These are phyloP conservation scores for Platygyra sinensis DNA, from an alignment of 64 coral and sea anemone species.

Conservation along the genomic window DNA sequence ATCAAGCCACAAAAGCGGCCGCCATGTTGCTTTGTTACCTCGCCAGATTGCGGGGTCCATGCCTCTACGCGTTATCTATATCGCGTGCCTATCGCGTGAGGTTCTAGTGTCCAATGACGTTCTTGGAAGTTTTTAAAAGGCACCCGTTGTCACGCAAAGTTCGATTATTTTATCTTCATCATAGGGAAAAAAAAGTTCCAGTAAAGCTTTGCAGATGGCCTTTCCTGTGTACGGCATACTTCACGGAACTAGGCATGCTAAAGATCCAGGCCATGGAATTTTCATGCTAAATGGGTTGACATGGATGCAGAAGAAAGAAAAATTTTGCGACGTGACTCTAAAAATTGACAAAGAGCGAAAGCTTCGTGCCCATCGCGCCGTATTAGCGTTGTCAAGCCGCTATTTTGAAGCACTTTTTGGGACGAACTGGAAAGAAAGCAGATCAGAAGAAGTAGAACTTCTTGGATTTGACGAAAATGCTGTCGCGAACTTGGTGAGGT, in stretches of 20 bases:
- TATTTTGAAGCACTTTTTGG: constrained; percentile 71
- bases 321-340: constrained; percentile 75
- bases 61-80: neutral
- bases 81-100: no score
- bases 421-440: constrained; percentile 50
- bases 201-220: no score
- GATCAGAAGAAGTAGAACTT: constrained; percentile 57
- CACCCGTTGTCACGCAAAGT: neutral
- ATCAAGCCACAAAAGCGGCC: neutral
- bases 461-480: constrained; percentile 6
- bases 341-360: constrained; percentile 43
- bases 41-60: neutral
- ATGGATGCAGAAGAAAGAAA: constrained; percentile 43
- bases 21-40: neutral
- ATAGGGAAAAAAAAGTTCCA: no score
- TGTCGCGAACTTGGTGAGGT: constrained; percentile 47
- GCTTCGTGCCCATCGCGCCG: constrained; percentile 65
- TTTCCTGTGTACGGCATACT: neutral
- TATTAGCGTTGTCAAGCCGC: constrained; percentile 47
- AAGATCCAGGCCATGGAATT: constrained; percentile 41
- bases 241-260: neutral
- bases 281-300: constrained; percentile 30
- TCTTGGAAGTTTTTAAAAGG: no score
- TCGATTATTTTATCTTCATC: no score
- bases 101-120: neutral